phyloP scores from a whole-genome alignment of 2,888 invertebrate genomes.

The Tineola bisselliella region DNA sequence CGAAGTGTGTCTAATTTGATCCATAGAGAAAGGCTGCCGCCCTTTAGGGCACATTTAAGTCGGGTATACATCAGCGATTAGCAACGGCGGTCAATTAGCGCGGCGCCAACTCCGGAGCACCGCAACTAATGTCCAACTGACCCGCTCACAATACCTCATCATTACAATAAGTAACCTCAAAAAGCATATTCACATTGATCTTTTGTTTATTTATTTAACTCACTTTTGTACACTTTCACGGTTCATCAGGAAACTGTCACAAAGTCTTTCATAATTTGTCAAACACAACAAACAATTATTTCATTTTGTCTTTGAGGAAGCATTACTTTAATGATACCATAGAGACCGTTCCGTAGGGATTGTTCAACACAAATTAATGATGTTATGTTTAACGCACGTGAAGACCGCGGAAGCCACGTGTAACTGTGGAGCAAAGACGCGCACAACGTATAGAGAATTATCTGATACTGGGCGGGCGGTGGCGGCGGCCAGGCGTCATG shows the following conservation, averaged over 20 bases:
- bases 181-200: not conserved
- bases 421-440: conserved; percentile 22
- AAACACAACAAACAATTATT: not conserved
- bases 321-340: not conserved
- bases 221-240: not conserved
- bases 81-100: conserved; percentile 51
- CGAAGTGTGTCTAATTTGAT: conserved; percentile 6
- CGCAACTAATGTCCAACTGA: conserved; percentile 23
- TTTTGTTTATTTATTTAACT: not conserved
- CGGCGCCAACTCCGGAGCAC: conserved; percentile 19
- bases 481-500: conserved; percentile 28
- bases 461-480: conserved; percentile 47
- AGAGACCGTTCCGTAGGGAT: not conserved
- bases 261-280: not conserved
- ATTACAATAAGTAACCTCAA: not conserved
- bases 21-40: conserved; percentile 16
- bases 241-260: not conserved
- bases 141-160: conserved; percentile 13
- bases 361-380: not conserved
- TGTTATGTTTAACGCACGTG: conserved; percentile 20
- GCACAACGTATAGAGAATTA: conserved; percentile 24
- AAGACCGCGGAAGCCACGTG: conserved; percentile 5
- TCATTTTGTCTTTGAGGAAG: not conserved
- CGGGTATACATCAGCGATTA: conserved; percentile 53
- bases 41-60: conserved; percentile 27